These are phyloP conservation scores for Sebastes steindachneri DNA, from an alignment of 2,797 vertebrate genomes.

Conservation along the genomic window DNA sequence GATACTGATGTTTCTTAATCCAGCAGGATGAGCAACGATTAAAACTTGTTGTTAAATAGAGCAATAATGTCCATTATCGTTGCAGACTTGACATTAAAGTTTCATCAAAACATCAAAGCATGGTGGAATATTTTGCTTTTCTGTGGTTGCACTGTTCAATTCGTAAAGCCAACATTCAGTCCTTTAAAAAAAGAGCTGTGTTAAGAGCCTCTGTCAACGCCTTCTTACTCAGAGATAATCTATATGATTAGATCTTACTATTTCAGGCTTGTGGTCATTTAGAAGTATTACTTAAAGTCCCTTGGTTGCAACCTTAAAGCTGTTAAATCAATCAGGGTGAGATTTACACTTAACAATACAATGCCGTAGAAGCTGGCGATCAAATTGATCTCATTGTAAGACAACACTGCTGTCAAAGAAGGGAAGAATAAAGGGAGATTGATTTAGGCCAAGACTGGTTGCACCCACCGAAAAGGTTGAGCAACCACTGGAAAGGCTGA, in stretches of 20 bases:
- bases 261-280: conserved; percentile 50
- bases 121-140: background rate
- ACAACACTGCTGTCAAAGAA: background rate
- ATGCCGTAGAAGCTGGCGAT: background rate
- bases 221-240: conserved; percentile 42
- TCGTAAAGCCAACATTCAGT: background rate
- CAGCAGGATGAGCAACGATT: background rate
- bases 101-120: background rate
- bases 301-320: conserved; percentile 38
- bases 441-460: too few species aligned
- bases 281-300: conserved; percentile 39
- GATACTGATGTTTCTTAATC: background rate
- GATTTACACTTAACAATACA: conserved; percentile 13
- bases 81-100: background rate
- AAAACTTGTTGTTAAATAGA: background rate
- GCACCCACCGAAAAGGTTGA: too few species aligned
- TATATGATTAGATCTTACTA: conserved; percentile 52
- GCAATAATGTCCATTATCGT: background rate
- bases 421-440: background rate
- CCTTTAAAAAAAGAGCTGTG: background rate
- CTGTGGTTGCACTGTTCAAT: background rate
- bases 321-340: conserved; percentile 53
- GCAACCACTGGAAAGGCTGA: too few species aligned
- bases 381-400: background rate
- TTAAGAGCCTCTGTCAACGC: background rate